Base-by-base conservation (phyloP, 2,113 vertebrate species). In the Nesoenas mayeri region DNA sequence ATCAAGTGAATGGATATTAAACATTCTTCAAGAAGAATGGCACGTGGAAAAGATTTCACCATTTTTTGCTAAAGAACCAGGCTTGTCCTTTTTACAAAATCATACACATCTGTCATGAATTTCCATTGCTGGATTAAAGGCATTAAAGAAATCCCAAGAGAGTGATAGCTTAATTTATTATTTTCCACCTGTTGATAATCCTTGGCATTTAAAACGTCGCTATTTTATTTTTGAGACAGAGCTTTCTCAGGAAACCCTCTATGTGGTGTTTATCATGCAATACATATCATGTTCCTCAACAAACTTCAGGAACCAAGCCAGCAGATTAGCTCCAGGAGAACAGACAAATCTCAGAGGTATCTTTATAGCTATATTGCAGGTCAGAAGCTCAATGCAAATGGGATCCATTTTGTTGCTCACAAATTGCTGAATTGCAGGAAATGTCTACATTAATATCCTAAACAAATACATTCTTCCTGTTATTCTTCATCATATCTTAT, bases 401-500 rank as follows among this genome's bases (percentile, higher is more conserved):
- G 66, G 77, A 66, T 47, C 67, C 74, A 91, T 97, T 96, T 95
- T 88, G 60, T 92, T 94, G 42, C 62, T 94, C 58, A 96, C 72
- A 96, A 97, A 97, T 79, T 96, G 95, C 90, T 97, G 95, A 88
- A 91, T 94, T 65, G 85, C 80, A 56, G 92, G 93, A 92, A 96
- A 96, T 26, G 85, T 79, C 93, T 96, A 64, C 66, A 78, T 89
- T 84, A 89, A 78, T 93, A 91, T 86, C 51, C 57, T 79, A 92
- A 86, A 81, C 51, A 97, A 93, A 81, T 86, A 83, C 44, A 66
- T 84, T 88, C 53, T 84, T 89, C 38, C 38, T 71, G 38, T 78
- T 89, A 84, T 87, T 87, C 69, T 65, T 93, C 56, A 64, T 84
- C 34, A 34, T 88, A 91, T 71, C 51, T 81, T 88, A 86, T 29